phyloP scores from a whole-genome alignment of 1,140 invertebrate species.

The Scaptodrosophila lebanonensis region DNA sequence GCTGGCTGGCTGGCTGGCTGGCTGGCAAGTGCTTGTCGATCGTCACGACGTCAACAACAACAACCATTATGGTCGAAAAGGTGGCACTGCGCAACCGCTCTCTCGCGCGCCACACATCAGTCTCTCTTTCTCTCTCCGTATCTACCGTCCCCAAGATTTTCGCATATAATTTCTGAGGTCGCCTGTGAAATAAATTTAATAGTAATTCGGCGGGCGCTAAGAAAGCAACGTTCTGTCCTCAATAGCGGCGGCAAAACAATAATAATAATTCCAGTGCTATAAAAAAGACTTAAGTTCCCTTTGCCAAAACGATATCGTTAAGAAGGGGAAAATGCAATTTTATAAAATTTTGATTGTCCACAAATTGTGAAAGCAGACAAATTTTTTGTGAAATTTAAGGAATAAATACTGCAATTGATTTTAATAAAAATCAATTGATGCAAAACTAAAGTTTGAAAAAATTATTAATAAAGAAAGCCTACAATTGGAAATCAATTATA shows the following conservation, averaged over 20 bases:
- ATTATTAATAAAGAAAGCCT: constrained; percentile 10
- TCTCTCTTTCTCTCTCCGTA: background rate
- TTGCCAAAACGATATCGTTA: no score
- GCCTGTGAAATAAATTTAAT: constrained; percentile 57
- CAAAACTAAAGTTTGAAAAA: constrained; percentile 34
- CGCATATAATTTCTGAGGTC: constrained; percentile 71
- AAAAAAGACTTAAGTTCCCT: background rate
- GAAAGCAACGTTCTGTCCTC: constrained; percentile 57
- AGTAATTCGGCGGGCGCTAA: constrained; percentile 59
- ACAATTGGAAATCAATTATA: background rate
- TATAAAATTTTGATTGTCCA: constrained; percentile 35
- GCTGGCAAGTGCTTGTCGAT: no score
- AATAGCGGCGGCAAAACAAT: constrained; percentile 13
- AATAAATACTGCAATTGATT: constrained; percentile 42
- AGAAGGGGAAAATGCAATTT: constrained; percentile 5
- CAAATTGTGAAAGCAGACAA: constrained; percentile 12
- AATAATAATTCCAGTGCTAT: constrained; percentile 11
- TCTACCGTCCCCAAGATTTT: constrained; percentile 41
- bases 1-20: no score
- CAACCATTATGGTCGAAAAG: no score
- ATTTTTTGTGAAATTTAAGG: constrained; percentile 7
- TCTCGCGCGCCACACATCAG: constrained; percentile 6
- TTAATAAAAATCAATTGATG: constrained; percentile 56
- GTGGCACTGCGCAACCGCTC: constrained; percentile 32
- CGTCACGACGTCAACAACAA: constrained; percentile 13